Evolutionary conservation across 2,797 vertebrate species (phyloP).

Genomic region (Urophycis tenuis): DNA sequence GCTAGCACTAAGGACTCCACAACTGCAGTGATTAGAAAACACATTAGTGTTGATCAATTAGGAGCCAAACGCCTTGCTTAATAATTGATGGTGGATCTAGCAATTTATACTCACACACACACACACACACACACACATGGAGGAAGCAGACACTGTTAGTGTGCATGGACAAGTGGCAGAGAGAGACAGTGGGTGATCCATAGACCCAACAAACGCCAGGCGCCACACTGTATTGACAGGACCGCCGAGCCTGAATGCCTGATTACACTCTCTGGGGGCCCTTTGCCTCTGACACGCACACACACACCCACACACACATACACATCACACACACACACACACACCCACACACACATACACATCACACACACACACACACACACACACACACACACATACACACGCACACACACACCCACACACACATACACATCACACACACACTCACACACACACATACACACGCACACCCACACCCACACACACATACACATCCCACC

Average conservation of each 20-base stretch:
- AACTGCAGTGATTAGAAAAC: constrained; percentile 99
- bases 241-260: constrained; percentile 87
- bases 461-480: constrained; percentile 45
- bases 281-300: constrained; percentile 63
- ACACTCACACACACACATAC: constrained; percentile 48
- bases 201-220: constrained; percentile 87
- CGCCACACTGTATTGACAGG: constrained; percentile 90
- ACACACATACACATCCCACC: constrained; percentile 48
- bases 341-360: constrained; percentile 39
- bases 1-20: constrained; percentile 96
- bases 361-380: constrained; percentile 50
- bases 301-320: constrained; percentile 31
- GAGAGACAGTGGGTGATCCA: constrained; percentile 71
- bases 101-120: constrained; percentile 69
- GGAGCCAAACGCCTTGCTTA: constrained; percentile 91
- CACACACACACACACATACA: constrained; percentile 46
- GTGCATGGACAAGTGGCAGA: constrained; percentile 56
- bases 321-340: constrained; percentile 51
- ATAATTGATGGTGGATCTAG: constrained; percentile 90
- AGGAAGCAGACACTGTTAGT: constrained; percentile 74
- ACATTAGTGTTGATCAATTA: constrained; percentile 99
- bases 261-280: constrained; percentile 92
- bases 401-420: constrained; percentile 42
- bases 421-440: constrained; percentile 36
- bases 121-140: constrained; percentile 27